These are phyloP conservation scores for Odontothrips loti DNA, from an alignment of 2,888 invertebrate species.

Conservation along the genomic window DNA sequence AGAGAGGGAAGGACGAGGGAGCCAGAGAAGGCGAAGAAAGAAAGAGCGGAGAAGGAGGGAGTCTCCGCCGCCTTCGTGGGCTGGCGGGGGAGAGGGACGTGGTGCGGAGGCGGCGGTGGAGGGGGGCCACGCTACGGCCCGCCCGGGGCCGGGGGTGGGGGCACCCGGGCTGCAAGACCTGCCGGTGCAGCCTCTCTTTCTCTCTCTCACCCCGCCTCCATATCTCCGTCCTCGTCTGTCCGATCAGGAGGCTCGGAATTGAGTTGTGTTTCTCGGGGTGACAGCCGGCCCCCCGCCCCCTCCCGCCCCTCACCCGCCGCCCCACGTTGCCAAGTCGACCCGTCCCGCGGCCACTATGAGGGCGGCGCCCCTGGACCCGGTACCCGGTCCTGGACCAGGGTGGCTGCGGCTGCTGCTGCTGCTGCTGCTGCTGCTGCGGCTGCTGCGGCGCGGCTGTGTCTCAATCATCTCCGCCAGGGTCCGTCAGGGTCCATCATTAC, in stretches of 20 bases:
- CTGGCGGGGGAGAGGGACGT: neutral
- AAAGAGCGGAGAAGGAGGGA: no score
- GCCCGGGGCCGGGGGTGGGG: no score
- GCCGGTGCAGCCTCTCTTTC: neutral
- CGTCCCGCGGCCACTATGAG: no score
- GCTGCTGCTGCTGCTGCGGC: constrained; percentile 44
- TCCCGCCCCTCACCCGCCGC: neutral
- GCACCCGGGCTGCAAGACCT: no score
- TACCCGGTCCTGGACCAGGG: neutral
- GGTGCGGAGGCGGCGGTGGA: neutral
- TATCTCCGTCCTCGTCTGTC: neutral
- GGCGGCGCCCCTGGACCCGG: no score
- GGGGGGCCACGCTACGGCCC: no score
- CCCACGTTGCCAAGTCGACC: constrained; percentile 15
- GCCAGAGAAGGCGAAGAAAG: neutral
- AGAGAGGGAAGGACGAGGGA: neutral
- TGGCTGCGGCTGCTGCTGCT: no score
- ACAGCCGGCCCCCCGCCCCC: neutral
- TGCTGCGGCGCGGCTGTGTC: constrained; percentile 49
- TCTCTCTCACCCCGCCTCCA: neutral
- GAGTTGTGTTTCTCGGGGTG: constrained; percentile 21
- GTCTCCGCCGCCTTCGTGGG: no score
- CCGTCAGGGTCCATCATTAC: no score
- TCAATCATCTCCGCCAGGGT: constrained; percentile 43
- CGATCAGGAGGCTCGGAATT: constrained; percentile 19